Evolutionary conservation across 2,888 invertebrate species (phyloP), one percentile per base, ranked within the genome.

Genomic region (Pasiphila rectangulata): DNA sequence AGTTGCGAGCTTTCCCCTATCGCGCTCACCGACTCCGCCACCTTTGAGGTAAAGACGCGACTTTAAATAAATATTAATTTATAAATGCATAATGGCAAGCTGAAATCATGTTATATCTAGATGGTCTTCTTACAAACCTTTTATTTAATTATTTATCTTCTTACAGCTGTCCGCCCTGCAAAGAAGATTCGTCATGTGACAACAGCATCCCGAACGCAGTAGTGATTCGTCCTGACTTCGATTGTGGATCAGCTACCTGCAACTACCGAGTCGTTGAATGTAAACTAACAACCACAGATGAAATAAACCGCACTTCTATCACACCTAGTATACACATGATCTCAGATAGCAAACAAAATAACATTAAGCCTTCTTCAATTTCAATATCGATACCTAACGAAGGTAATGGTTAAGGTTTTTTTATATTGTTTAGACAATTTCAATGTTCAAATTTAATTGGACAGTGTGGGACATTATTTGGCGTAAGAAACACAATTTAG

Each of bases 1-100:
- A 76, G 93, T 94, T 44, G 94, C 94, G 59, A 94, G 94, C 73
- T 94, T 94, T 67, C 94, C 94, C n/a, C 75, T 94, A 21, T 94
- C 94, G 7, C 90, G 94, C 54, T 93, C 93, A 34, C 93, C 94
- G 20, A 93, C 93, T 61, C 93, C 94, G 40, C 94, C 94, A 34
- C 92, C 92, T 35, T 80, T 87, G 57, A 87, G 89, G 81, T 88
- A 77, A 48, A 32, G 4, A 16, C 5, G n/a, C n/a, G n/a, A n/a
- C n/a, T n/a, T n/a, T n/a, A n/a, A n/a, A n/a, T n/a, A n/a, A n/a
- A n/a, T n/a, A n/a, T n/a, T n/a, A n/a, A n/a, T n/a, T n/a, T n/a
- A n/a, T n/a, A n/a, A n/a, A n/a, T n/a, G n/a, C n/a, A n/a, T n/a
- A n/a, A n/a, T n/a, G n/a, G n/a, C n/a, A n/a, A n/a, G n/a, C n/a